These are phyloP conservation scores for Cricetomys ansorgei DNA, from an alignment of 2,113 vertebrate genomes.

Conservation along the genomic window DNA sequence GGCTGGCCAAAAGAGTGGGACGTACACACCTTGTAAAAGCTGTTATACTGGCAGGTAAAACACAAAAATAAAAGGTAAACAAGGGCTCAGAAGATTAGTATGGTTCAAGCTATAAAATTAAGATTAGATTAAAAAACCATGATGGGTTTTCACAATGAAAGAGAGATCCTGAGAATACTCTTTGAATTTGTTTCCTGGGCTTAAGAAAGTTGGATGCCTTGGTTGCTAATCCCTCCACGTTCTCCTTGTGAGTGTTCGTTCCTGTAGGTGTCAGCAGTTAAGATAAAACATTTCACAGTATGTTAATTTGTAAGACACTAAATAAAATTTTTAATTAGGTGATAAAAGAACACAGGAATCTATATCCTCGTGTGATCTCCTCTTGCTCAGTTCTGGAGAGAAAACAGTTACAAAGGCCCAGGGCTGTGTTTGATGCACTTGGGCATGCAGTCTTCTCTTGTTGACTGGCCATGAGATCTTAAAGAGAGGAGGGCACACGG, in stretches of 20 bases:
- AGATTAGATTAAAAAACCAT: not conserved
- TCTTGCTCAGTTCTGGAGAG: not conserved
- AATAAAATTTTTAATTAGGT: not conserved
- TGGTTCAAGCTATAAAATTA: constrained; percentile 2
- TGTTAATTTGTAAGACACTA: not conserved
- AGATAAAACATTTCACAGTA: not conserved
- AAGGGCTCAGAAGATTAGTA: not conserved
- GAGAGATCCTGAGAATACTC: not conserved
- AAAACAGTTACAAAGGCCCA: not conserved
- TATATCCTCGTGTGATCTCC: not conserved
- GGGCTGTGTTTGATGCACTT: not conserved
- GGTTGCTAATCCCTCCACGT: not conserved
- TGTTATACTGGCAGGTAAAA: not conserved
- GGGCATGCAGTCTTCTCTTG: not conserved
- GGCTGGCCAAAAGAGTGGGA: not conserved
- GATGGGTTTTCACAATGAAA: not conserved
- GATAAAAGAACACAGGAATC: not conserved
- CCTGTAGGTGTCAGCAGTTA: not conserved
- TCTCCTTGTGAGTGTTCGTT: not conserved
- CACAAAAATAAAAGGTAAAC: not conserved
- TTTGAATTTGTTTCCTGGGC: not conserved
- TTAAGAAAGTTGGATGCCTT: not conserved
- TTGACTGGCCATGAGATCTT: not conserved
- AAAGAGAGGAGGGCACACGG: not conserved
- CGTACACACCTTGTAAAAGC: not conserved